phyloP scores from a whole-genome alignment of 1,140 invertebrate species.

The Heliconius hermathena region DNA sequence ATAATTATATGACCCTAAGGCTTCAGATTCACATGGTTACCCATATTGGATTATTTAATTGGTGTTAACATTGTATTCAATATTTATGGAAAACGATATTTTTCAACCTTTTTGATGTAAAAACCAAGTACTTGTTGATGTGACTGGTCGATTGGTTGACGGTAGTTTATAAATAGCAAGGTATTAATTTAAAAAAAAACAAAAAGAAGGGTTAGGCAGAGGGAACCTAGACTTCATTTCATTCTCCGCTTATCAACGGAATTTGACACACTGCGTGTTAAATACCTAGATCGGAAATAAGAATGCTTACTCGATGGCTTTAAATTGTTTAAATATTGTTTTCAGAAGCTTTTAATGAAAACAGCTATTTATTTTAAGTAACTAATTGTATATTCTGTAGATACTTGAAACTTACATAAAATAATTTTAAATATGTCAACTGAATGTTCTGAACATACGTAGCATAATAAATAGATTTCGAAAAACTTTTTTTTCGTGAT shows the following conservation, averaged over 20 bases:
- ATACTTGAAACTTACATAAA: neutral
- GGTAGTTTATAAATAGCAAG: neutral
- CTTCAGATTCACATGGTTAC: constrained; percentile 1
- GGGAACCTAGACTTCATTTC: neutral
- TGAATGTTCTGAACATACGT: neutral
- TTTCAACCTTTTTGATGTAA: neutral
- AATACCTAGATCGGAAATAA: too few relatives aligned
- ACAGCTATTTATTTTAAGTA: neutral
- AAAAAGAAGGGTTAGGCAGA: too few relatives aligned
- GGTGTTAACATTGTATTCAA: constrained; percentile 12
- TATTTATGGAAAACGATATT: constrained; percentile 8
- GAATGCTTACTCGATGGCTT: too few relatives aligned
- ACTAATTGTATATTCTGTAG: neutral
- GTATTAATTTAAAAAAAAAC: neutral
- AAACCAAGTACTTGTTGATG: neutral
- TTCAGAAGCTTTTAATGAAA: neutral
- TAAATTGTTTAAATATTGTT: neutral
- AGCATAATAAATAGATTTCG: constrained; percentile 2
- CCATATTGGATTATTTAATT: constrained; percentile 25
- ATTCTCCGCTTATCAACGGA: neutral
- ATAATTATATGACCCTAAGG: constrained; percentile 13
- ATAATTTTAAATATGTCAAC: neutral
- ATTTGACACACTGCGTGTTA: too few relatives aligned
- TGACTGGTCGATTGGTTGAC: neutral
- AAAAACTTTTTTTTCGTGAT: constrained; percentile 7